phyloP scores from a whole-genome alignment of 2,888 invertebrate genomes.

The Drosophila vallismaia region DNA sequence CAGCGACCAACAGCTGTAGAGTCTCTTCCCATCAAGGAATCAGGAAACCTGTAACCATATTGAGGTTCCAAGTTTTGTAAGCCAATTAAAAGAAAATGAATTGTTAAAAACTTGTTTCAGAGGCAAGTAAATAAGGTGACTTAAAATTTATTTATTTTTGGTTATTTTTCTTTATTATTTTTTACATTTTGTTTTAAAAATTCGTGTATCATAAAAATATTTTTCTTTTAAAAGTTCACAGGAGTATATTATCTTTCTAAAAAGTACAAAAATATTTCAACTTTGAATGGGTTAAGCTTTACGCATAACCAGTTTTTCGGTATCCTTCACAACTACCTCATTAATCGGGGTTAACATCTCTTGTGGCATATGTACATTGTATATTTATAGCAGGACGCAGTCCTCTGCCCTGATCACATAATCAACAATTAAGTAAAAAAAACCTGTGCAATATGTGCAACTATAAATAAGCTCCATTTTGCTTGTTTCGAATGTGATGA shows the following conservation, averaged over 20 bases:
- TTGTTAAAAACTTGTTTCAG: too few species aligned
- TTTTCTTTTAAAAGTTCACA: not conserved
- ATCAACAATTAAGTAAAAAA: conserved; percentile 65
- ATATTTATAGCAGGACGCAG: conserved; percentile 42
- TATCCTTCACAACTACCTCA: conserved; percentile 60
- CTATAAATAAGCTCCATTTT: conserved; percentile 59
- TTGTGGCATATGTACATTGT: conserved; percentile 43
- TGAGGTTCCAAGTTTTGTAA: not conserved
- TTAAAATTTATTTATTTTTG: too few species aligned
- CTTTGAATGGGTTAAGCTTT: conserved; percentile 7
- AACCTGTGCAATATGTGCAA: conserved; percentile 54
- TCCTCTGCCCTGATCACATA: conserved; percentile 47
- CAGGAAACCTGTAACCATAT: conserved; percentile 1
- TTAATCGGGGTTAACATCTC: conserved; percentile 39
- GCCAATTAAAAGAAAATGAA: too few species aligned
- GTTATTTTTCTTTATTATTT: too few species aligned
- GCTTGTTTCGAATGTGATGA: conserved; percentile 28
- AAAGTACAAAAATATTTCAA: not conserved
- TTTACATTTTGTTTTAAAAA: too few species aligned
- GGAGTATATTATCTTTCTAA: not conserved
- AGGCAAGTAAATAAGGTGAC: not conserved
- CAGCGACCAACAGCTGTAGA: conserved; percentile 45
- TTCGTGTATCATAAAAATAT: not conserved
- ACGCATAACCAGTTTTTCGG: conserved; percentile 55
- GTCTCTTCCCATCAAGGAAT: conserved; percentile 1